Evolutionary conservation across 2,113 vertebrate species (phyloP).

Genomic region (Strix uralensis): DNA sequence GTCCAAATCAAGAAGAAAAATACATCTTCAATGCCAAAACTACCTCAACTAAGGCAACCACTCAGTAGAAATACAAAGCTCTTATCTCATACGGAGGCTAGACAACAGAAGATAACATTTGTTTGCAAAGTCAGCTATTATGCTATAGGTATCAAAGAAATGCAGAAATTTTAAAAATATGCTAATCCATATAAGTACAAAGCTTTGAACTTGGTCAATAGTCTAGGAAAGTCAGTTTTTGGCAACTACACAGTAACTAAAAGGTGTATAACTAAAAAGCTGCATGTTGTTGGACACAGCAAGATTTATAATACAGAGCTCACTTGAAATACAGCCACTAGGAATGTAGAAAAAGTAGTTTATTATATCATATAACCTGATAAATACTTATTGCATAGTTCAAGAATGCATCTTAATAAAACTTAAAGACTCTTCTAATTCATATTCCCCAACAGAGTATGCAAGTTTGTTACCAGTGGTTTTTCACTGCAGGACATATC

Average conservation of each 20-base stretch:
- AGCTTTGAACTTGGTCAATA: background rate
- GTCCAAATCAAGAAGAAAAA: background rate
- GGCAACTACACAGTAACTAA: background rate
- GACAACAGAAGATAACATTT: background rate
- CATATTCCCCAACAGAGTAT: background rate
- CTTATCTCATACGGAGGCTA: background rate
- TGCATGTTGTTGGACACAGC: rapidly evolving
- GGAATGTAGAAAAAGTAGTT: background rate
- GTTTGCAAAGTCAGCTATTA: background rate
- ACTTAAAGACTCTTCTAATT: background rate
- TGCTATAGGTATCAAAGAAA: background rate
- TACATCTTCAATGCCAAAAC: background rate
- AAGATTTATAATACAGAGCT: background rate
- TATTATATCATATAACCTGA: background rate
- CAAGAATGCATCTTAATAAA: background rate
- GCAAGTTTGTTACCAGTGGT: background rate
- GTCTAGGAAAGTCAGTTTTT: background rate
- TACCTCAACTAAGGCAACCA: background rate
- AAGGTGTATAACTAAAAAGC: background rate
- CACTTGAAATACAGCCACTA: background rate
- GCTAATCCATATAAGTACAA: background rate
- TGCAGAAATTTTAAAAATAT: background rate
- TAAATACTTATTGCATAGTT: background rate
- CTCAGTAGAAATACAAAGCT: background rate
- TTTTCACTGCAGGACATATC: background rate